A percentile compares a stretch with the other conserved stretches of the same genome.
phyloP scores from a whole-genome alignment of 2,888 invertebrate genomes.

The Pachymerium ferrugineum region DNA sequence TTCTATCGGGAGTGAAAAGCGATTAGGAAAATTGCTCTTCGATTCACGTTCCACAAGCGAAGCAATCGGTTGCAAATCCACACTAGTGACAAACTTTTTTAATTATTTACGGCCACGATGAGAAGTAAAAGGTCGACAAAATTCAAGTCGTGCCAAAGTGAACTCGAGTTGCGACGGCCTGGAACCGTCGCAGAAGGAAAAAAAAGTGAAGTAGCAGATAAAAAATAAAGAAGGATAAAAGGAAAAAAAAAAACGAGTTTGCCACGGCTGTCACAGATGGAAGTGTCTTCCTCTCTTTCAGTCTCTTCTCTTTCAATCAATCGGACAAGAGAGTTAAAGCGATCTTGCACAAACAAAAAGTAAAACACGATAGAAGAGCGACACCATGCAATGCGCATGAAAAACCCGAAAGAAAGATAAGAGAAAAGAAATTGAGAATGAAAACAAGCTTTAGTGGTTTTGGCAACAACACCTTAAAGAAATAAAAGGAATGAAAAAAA shows the following conservation, averaged over 20 bases:
- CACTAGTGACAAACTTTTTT: no score
- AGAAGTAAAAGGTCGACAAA: no score
- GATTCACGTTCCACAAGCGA: no score
- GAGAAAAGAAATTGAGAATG: background rate
- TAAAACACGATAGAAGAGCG: background rate
- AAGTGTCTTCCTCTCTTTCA: background rate
- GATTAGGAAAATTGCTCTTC: no score
- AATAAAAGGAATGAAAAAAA: background rate
- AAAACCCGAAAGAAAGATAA: background rate
- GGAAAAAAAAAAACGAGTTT: background rate
- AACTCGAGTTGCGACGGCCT: background rate
- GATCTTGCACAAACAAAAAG: slow-evolving; percentile 19
- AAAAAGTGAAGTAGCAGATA: background rate
- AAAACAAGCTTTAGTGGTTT: slow-evolving; percentile 7
- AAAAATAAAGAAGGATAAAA: background rate
- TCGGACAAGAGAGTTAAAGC: slow-evolving; percentile 10
- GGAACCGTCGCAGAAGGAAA: background rate
- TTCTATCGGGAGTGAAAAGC: background rate
- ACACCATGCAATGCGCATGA: background rate
- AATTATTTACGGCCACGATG: no score
- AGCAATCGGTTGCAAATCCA: no score
- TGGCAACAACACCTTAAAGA: slow-evolving; percentile 2
- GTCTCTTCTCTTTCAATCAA: background rate
- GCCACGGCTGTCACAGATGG: background rate
- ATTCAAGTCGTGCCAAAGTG: background rate